Evolutionary conservation across 2,888 invertebrate genomes (phyloP), one percentile per base, ranked within the genome.

Genomic region (Sesia bembeciformis): DNA sequence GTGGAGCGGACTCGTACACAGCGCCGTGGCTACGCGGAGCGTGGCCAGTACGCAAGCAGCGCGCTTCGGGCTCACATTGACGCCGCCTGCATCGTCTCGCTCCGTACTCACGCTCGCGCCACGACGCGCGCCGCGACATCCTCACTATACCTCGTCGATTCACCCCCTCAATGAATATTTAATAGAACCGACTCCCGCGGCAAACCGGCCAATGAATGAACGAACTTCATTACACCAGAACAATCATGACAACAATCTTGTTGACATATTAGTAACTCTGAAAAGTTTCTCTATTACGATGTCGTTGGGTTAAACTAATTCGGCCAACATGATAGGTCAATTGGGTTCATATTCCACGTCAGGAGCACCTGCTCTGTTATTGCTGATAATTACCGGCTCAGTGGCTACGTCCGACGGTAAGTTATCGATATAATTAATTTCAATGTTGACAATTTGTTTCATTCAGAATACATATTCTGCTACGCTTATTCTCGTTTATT

Each of bases 101-200:
- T 63, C 69, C 62, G 60, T 67, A 63, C 67, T 3, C 52, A 46
- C 52, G 59, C 58, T 63, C 66, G 66, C 8, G n/a, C n/a, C 6
- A 8, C 40, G 40, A 40, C 52, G 58, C 60, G 61, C 61, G 52
- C 52, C 68, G 62, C 65, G 63, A 68, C 65, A 67, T 70, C 72
- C 70, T 68, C 74, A 71, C 72, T 74, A 5, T 49, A 8, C n/a
- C 23, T 2, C 23, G 23, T 23, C 75, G 72, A 74, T 72, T 75
- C 79, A 77, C 76, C 72, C 71, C 70, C 68, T 61, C 65, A 61
- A 70, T 72, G 84, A 85, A 87, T 87, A 85, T 85, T 85, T 85
- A 82, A 85, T 80, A 72, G 72, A 73, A 65, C 71, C 74, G 74
- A 80, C 76, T 78, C 72, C 77, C 68, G 74, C 74, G 61, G 63